Percentiles rank a stretch among this genome's conserved stretches.
phyloP scores from a whole-genome alignment of 2,113 vertebrate genomes.

The human (Homo sapiens) region GRCh38 chr7:123123501-123124000 shows the following conservation, averaged over 20 bases:
- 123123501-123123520: background rate
- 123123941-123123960: background rate
- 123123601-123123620: background rate
- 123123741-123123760: background rate
- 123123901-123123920: background rate
- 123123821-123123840: background rate
- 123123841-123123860: background rate
- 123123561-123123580: background rate
- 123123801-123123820: background rate
- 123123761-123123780: background rate
- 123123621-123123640: background rate
- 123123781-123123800: background rate
- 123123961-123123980: background rate
- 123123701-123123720: background rate
- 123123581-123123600: background rate
- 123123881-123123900: background rate
- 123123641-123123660: background rate
- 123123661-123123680: background rate
- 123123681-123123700: background rate
- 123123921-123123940: background rate
- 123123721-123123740: conserved; percentile 15
- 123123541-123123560: background rate
- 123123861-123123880: background rate
- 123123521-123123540: background rate
- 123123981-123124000: background rate